phyloP scores from a whole-genome alignment of 1,140 invertebrate genomes.

The Dendroctonus valens region DNA sequence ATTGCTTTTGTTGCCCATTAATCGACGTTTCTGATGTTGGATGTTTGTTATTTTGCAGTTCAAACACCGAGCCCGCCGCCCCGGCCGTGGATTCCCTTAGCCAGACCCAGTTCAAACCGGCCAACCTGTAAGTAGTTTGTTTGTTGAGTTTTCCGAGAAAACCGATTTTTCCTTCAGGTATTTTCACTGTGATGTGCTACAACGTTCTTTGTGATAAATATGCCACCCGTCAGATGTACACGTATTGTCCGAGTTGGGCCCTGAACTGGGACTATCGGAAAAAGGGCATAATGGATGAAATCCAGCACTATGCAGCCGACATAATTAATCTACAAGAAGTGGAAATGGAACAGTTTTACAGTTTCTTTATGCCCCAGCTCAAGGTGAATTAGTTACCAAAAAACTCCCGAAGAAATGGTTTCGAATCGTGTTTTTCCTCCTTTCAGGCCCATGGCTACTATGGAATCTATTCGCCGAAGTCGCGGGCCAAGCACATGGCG shows the following conservation, averaged over 20 bases:
- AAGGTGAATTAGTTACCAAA: conserved; percentile 52
- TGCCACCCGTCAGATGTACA: conserved; percentile 96
- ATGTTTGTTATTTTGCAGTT: conserved; percentile 66
- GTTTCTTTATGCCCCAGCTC: conserved; percentile 93
- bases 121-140: conserved; percentile 75
- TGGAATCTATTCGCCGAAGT: conserved; percentile 99
- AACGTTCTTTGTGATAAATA: conserved; percentile 99
- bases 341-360: conserved; percentile 98
- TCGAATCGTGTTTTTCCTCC: background rate
- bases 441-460: conserved; percentile 81
- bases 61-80: conserved; percentile 84
- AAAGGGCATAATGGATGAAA: conserved; percentile 97
- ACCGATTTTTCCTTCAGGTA: conserved; percentile 59
- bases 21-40: background rate
- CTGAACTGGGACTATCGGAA: conserved; percentile 98
- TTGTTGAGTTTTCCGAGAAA: background rate
- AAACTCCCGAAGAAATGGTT: background rate
- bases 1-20: background rate
- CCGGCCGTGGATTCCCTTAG: conserved; percentile 90
- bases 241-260: conserved; percentile 96
- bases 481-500: conserved; percentile 96
- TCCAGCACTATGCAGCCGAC: conserved; percentile 93
- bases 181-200: conserved; percentile 99
- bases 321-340: conserved; percentile 98
- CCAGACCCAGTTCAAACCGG: conserved; percentile 78